phyloP scores from a whole-genome alignment of 2,888 invertebrate species.

The Fragum fragum region DNA sequence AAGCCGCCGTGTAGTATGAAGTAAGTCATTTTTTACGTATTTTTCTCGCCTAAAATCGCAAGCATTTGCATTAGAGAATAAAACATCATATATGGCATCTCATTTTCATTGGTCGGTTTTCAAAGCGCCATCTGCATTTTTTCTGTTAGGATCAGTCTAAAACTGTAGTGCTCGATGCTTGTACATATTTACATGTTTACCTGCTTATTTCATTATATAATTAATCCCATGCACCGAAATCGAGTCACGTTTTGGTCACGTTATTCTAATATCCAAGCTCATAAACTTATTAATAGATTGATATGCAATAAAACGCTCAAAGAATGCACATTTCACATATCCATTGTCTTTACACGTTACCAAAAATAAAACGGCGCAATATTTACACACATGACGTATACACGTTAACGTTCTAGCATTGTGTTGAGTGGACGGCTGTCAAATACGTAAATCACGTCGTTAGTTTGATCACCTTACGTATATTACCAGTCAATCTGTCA shows the following conservation, averaged over 20 bases:
- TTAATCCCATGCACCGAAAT: not conserved
- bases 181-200: no score
- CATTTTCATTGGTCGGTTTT: no score
- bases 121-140: no score
- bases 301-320: not conserved
- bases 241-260: not conserved
- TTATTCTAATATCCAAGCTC: not conserved
- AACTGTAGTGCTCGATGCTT: no score
- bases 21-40: no score
- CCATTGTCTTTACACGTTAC: not conserved
- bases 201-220: no score
- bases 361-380: not conserved
- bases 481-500: not conserved
- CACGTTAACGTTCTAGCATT: not conserved
- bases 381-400: conserved; percentile 16
- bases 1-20: no score
- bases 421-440: not conserved
- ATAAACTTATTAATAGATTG: conserved; percentile 6
- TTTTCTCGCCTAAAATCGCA: no score
- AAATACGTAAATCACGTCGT: not conserved
- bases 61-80: no score
- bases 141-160: no score
- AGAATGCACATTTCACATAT: not conserved
- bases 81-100: no score
- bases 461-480: not conserved